Percentiles rank a stretch among this genome's conserved stretches.
These are phyloP conservation scores for Lasioglossum zephyrum DNA, from an alignment of 2,888 invertebrate genomes.

Conservation along the genomic window DNA sequence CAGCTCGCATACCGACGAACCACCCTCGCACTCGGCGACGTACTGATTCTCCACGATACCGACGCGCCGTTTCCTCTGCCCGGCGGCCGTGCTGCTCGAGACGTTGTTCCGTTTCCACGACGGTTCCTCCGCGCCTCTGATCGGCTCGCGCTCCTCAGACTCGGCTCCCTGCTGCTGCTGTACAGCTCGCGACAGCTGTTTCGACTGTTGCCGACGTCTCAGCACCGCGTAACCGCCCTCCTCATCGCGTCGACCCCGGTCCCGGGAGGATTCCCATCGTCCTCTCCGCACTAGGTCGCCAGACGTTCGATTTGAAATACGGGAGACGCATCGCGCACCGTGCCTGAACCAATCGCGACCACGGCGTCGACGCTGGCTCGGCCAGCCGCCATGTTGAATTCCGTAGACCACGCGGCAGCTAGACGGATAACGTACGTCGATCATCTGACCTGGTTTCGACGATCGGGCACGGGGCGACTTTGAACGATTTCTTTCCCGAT, in stretches of 20 bases:
- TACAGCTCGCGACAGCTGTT: conserved; percentile 29
- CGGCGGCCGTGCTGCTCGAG: conserved; percentile 18
- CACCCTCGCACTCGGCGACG: conserved; percentile 53
- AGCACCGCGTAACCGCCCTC: not conserved
- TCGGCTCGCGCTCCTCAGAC: not conserved
- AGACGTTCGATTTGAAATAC: conserved; percentile 57
- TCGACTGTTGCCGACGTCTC: conserved; percentile 4
- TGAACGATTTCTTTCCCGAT: conserved; percentile 8
- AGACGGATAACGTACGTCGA: conserved; percentile 45
- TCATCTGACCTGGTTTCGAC: conserved; percentile 32
- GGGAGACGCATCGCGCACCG: conserved; percentile 56
- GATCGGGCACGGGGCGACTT: conserved; percentile 18
- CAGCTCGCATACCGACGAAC: conserved; percentile 59
- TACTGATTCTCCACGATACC: conserved; percentile 69
- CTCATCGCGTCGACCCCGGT: conserved; percentile 38
- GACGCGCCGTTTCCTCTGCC: conserved; percentile 61
- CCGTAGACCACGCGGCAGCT: conserved; percentile 43
- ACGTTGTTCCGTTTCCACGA: conserved; percentile 24
- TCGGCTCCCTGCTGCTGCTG: not conserved
- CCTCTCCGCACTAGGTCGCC: conserved; percentile 41
- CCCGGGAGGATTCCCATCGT: conserved; percentile 42
- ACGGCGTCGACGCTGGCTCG: conserved; percentile 54
- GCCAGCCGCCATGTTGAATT: conserved; percentile 47
- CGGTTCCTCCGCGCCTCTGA: not conserved
- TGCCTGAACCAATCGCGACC: conserved; percentile 50